These are phyloP conservation scores for Dicranocentrus wangi DNA, from an alignment of 2,888 invertebrate genomes.

Conservation along the genomic window DNA sequence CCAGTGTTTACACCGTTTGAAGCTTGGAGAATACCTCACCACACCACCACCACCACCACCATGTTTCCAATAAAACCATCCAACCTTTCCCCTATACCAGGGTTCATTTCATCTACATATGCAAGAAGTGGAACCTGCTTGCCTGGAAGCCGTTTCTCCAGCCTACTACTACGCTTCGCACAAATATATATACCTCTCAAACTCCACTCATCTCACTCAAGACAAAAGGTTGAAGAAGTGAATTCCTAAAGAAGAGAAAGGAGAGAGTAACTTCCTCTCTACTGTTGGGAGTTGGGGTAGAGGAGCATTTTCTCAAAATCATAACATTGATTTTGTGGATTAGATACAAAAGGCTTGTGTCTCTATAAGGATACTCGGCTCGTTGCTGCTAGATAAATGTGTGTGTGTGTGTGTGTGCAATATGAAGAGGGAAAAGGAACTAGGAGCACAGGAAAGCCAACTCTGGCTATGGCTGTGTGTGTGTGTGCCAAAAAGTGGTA, in stretches of 20 bases:
- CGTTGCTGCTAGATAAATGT: background rate
- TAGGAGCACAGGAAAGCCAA: background rate
- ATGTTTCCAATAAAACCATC: too few relatives aligned
- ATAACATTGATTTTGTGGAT: constrained; percentile 73
- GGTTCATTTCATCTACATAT: background rate
- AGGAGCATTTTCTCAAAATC: constrained; percentile 58
- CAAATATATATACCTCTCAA: background rate
- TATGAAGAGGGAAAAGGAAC: background rate
- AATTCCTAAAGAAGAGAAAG: constrained; percentile 21
- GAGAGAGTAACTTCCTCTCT: constrained; percentile 24
- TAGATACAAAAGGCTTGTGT: constrained; percentile 35
- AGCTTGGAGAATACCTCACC: background rate
- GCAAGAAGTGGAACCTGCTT: background rate
- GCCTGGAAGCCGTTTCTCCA: too few relatives aligned
- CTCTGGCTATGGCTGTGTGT: background rate
- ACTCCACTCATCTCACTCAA: constrained; percentile 12
- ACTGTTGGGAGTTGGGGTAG: background rate
- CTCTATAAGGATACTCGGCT: background rate
- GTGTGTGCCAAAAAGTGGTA: background rate
- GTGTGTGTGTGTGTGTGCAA: too few relatives aligned
- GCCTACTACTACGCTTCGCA: background rate
- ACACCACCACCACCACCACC: too few relatives aligned
- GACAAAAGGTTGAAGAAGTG: constrained; percentile 20
- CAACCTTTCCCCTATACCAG: background rate
- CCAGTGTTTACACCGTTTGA: constrained; percentile 8